These are phyloP conservation scores for Megaceryle maxima DNA, from an alignment of 2,113 vertebrate genomes.

Conservation along the genomic window DNA sequence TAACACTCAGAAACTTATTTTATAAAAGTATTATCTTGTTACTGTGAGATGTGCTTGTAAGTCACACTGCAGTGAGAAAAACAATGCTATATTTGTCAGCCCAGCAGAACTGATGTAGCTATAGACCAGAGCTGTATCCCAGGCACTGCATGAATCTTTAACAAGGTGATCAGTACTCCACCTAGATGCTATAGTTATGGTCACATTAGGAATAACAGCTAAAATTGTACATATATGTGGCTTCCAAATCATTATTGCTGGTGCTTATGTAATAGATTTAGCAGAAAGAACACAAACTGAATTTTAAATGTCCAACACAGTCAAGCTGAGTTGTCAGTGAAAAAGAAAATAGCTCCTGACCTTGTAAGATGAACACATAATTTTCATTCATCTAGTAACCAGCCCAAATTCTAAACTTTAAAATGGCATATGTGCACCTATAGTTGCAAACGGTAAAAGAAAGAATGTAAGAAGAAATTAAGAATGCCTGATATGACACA, in stretches of 20 bases:
- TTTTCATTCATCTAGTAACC: background rate
- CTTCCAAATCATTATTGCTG: conserved; percentile 46
- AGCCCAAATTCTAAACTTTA: conserved; percentile 33
- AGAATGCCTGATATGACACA: background rate
- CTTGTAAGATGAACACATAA: conserved; percentile 24
- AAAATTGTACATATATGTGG: background rate
- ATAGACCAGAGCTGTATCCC: background rate
- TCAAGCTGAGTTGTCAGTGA: conserved; percentile 16
- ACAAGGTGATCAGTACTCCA: conserved; percentile 32
- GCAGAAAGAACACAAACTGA: conserved; percentile 45
- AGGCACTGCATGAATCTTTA: conserved; percentile 54
- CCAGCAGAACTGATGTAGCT: background rate
- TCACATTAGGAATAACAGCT: conserved; percentile 4
- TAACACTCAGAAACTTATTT: background rate
- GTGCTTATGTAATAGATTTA: conserved; percentile 15
- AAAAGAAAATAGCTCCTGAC: conserved; percentile 26
- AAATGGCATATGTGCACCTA: conserved; percentile 26
- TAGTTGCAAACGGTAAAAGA: conserved; percentile 15
- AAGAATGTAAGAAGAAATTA: background rate
- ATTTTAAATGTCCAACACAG: background rate
- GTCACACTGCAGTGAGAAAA: background rate
- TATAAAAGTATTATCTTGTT: background rate
- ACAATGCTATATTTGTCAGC: conserved; percentile 1
- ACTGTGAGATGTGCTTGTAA: background rate
- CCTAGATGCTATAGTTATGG: background rate